Conservation (phyloP, 2,113 vertebrate species). For the Erpornis zantholeuca region DNA sequence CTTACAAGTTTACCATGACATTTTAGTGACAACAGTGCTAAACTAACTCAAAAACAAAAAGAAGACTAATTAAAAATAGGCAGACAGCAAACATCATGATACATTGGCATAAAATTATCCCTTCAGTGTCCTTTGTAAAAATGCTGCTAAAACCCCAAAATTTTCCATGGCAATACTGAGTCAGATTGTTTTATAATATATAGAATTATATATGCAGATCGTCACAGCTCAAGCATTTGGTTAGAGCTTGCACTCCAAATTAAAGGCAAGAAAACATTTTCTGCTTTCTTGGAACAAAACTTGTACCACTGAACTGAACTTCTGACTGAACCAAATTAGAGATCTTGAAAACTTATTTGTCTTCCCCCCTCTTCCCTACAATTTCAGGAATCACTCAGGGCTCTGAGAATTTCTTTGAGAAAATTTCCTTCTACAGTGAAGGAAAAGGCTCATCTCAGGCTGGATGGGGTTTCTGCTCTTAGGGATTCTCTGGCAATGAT, state of each 20-base stretch:
- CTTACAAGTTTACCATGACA: slow-evolving; percentile 68
- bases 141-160: not conserved
- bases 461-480: not conserved
- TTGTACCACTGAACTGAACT: not conserved
- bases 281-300: not conserved
- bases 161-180: slow-evolving; percentile 44
- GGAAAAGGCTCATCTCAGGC: not conserved
- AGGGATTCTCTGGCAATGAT: not conserved
- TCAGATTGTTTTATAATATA: slow-evolving; percentile 40
- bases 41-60: slow-evolving; percentile 55
- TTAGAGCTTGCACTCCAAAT: not conserved
- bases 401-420: not conserved
- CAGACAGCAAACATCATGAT: slow-evolving; percentile 30
- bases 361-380: not conserved
- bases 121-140: slow-evolving; percentile 49
- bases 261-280: not conserved
- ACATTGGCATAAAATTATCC: slow-evolving; percentile 54
- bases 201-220: slow-evolving; percentile 7
- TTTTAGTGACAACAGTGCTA: slow-evolving; percentile 60
- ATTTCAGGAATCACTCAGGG: not conserved
- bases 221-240: not conserved
- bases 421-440: no score
- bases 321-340: not conserved
- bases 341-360: not conserved
- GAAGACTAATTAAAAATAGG: slow-evolving; percentile 60